Conservation (phyloP, 2,113 vertebrate genomes). For the Struthio camelus region DNA sequence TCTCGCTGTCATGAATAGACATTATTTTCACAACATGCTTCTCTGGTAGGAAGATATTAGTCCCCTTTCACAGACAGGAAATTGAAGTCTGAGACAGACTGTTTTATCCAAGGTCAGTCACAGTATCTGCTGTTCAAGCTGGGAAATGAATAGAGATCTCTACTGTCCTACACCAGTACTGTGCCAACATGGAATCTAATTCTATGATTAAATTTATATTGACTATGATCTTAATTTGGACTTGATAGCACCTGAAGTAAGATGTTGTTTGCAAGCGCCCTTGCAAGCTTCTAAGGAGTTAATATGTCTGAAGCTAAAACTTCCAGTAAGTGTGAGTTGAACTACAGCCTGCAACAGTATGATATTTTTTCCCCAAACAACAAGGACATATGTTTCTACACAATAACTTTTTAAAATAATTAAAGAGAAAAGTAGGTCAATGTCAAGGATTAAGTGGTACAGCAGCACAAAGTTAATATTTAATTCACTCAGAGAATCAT, state of each 20-base stretch:
- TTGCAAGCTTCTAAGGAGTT: neutral
- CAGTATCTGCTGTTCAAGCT: neutral
- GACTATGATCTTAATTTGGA: neutral
- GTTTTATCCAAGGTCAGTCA: slow-evolving; percentile 37
- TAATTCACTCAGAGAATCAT: slow-evolving; percentile 11
- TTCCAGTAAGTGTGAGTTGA: neutral
- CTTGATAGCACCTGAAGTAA: neutral
- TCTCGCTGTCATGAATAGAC: neutral
- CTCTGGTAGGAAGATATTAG: neutral
- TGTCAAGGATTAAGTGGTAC: slow-evolving; percentile 59
- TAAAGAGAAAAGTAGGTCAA: slow-evolving; percentile 70
- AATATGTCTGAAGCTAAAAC: neutral
- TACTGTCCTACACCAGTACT: neutral
- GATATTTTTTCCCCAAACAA: slow-evolving; percentile 8
- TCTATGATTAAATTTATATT: neutral
- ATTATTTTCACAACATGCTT: neutral
- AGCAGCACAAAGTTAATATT: slow-evolving; percentile 16
- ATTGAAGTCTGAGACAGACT: neutral
- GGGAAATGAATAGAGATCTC: neutral
- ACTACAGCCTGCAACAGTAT: slow-evolving; percentile 19
- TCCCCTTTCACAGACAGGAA: neutral
- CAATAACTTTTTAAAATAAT: slow-evolving; percentile 69
- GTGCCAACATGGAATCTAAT: neutral
- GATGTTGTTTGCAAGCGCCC: neutral
- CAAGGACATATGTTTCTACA: slow-evolving; percentile 60